Percentiles rank a stretch among this genome's conserved stretches.
Conservation (phyloP, 2,113 vertebrate genomes). For the Colinus virginianus region DNA sequence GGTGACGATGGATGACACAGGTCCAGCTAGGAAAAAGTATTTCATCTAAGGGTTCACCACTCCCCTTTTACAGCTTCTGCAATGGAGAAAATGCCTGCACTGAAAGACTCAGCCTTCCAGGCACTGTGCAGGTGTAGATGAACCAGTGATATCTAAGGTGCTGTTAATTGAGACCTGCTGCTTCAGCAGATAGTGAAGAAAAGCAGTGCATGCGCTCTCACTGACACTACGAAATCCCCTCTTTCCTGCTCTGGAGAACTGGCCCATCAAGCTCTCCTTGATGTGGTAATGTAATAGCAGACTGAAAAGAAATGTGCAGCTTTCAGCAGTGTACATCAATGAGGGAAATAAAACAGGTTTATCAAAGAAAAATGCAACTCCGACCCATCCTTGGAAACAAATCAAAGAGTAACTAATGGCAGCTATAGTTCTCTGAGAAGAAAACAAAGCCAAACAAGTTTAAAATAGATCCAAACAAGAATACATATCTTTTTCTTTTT, state of each 20-base stretch:
- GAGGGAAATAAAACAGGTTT: conserved; percentile 29
- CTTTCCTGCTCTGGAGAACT: not conserved
- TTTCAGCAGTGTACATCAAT: not conserved
- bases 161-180: not conserved
- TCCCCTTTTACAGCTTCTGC: not conserved
- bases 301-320: not conserved
- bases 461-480: conserved; percentile 47
- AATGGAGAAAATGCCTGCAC: not conserved
- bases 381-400: conserved; percentile 53
- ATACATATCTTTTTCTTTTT: not conserved
- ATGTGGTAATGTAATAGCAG: not conserved
- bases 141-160: not conserved
- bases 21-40: not conserved
- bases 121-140: not conserved
- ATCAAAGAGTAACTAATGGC: conserved; percentile 50
- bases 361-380: conserved; percentile 42
- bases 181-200: not conserved
- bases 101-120: not conserved
- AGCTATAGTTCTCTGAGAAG: conserved; percentile 23
- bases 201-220: not conserved
- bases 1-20: fast-evolving
- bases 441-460: conserved; percentile 44
- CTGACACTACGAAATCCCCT: not conserved
- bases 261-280: conserved; percentile 2
- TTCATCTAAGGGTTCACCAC: not conserved